phyloP scores from a whole-genome alignment of 2,888 invertebrate genomes.

The Clusia tigrina region DNA sequence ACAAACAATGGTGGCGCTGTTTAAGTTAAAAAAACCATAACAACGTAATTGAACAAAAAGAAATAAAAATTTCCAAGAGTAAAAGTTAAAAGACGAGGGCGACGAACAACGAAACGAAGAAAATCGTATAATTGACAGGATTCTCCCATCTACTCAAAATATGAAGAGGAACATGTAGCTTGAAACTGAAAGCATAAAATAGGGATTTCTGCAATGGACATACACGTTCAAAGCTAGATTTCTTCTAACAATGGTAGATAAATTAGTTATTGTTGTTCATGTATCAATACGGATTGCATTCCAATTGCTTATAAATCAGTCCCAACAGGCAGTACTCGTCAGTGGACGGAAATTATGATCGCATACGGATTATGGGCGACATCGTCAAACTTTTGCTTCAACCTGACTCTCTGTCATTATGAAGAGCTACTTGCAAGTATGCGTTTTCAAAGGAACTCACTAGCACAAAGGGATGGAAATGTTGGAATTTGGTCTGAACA shows the following conservation, averaged over 20 bases:
- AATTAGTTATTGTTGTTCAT: conserved; percentile 9
- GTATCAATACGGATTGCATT: not conserved
- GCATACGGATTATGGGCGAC: too few relatives aligned
- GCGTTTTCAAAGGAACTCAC: too few relatives aligned
- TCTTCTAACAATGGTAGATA: conserved; percentile 19
- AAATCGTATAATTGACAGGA: conserved; percentile 32
- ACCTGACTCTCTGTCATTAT: too few relatives aligned
- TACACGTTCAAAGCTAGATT: not conserved
- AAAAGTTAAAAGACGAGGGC: conserved; percentile 1
- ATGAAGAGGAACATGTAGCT: too few relatives aligned
- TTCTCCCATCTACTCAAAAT: conserved; percentile 25
- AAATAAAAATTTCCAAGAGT: conserved; percentile 50
- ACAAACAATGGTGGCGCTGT: conserved; percentile 57
- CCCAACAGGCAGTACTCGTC: too few relatives aligned
- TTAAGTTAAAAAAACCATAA: conserved; percentile 56
- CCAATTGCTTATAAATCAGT: too few relatives aligned
- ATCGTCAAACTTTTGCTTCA: too few relatives aligned
- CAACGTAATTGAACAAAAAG: conserved; percentile 53
- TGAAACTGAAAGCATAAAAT: not conserved
- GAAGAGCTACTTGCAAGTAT: too few relatives aligned
- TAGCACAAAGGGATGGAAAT: too few relatives aligned
- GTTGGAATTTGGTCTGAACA: too few relatives aligned
- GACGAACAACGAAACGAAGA: not conserved
- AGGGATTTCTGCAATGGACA: not conserved
- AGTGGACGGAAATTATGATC: too few relatives aligned